Base-by-base conservation (phyloP, 2,888 invertebrate species). In the Lumbricus terrestris region DNA sequence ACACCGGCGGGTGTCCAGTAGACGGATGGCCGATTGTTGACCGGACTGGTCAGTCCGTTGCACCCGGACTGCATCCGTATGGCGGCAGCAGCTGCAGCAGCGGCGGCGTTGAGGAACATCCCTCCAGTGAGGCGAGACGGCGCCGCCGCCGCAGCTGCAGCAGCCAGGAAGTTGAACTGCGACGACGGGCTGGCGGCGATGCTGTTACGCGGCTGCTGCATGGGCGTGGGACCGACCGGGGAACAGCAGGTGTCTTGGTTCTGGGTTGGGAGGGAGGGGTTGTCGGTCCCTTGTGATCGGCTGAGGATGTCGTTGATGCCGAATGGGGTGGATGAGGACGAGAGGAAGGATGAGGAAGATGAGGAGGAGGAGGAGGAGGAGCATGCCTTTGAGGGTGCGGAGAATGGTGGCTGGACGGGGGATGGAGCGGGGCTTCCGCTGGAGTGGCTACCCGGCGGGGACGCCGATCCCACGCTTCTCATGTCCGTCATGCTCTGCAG, bases 281-380 rank as follows among this genome's bases (percentile, higher is more conserved):
- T 34, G 4, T 85, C 85, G 16, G 13, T 6, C 85, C 34, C 85
- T 35, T 85, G n/a, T 16, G 85, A 85, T 15, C 85, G 85, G 38
- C 89, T 89, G 38, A 91, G 88, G 23, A 91, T 90, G 88, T 91
- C 91, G 42, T 54, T 90, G 29, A 90, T 91, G n/a, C 90, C 89
- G 42, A 91, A 91, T 1, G 90, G 91, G 13, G 91, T 90, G 0
- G 85, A 85, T 20, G 85, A 85, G 34, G 85, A 85, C n/a, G 85
- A 85, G 33, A 33, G n/a, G 85, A 33, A 3, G 33, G 83, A 83
- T 16, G 33, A 18, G 83, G 33, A 85, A n/a, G n/a, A n/a, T n/a
- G n/a, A n/a, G 83, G 83, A 83, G 83, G 83, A 83, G 83, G 33
- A 85, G n/a, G n/a, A n/a, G n/a, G n/a, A n/a, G 83, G 83, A 83